Conservation (phyloP, 2,113 vertebrate species). For the Catharus minimus region DNA sequence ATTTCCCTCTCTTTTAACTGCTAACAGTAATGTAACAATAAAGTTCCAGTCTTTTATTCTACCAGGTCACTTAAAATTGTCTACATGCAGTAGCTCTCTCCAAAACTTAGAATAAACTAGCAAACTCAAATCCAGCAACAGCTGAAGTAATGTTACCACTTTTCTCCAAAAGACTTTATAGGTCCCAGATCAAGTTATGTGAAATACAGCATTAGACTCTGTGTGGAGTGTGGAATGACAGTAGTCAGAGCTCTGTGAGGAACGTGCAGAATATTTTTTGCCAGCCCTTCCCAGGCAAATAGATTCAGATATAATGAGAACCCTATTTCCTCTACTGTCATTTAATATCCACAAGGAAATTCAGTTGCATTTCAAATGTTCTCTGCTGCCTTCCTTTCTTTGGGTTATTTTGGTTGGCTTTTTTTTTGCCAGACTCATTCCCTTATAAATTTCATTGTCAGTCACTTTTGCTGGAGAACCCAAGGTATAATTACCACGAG, state of each 20-base stretch:
- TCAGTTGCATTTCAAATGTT: background rate
- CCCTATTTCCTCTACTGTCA: background rate
- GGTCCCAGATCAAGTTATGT: background rate
- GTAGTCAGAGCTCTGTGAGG: background rate
- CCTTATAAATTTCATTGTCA: background rate
- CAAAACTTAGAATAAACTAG: background rate
- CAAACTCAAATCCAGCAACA: background rate
- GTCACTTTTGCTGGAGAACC: background rate
- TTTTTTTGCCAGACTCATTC: background rate
- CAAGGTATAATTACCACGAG: background rate
- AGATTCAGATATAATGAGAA: background rate
- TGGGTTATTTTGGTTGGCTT: background rate
- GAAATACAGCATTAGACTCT: background rate
- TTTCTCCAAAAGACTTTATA: background rate
- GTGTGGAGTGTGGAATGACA: background rate
- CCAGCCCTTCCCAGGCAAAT: background rate
- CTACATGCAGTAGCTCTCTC: background rate
- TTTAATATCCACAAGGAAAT: background rate
- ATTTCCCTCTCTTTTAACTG: background rate
- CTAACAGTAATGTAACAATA: background rate
- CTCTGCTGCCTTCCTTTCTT: background rate
- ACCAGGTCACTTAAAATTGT: background rate
- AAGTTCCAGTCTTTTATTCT: background rate
- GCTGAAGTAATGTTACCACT: background rate
- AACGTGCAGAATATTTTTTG: rapidly evolving